These are phyloP conservation scores for Macrosoma leucophasiata DNA, from an alignment of 2,888 invertebrate genomes.

Conservation along the genomic window DNA sequence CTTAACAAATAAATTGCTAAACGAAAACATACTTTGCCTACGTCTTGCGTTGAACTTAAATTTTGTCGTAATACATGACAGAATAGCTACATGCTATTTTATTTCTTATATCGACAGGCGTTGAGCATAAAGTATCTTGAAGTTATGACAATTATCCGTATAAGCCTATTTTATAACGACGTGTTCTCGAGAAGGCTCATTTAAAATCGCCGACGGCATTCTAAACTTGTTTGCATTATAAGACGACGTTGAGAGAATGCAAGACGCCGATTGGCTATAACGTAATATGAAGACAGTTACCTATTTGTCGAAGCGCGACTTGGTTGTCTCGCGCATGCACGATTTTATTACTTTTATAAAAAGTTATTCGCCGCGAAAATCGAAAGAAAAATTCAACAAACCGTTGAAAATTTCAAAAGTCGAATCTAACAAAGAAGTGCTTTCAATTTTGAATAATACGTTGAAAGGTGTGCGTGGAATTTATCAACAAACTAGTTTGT, in stretches of 20 bases:
- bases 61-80: constrained; percentile 22
- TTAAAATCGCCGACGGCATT: constrained; percentile 38
- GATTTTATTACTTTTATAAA: constrained; percentile 23
- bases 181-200: constrained; percentile 33
- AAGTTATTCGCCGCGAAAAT: constrained; percentile 20
- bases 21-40: constrained; percentile 27
- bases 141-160: constrained; percentile 28
- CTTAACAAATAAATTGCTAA: constrained; percentile 25
- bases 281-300: constrained; percentile 36
- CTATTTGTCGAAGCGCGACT: constrained; percentile 31
- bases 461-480: no score
- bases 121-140: constrained; percentile 23
- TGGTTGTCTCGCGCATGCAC: constrained; percentile 41
- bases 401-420: not conserved
- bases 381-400: constrained; percentile 19
- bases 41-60: constrained; percentile 24
- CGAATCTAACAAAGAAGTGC: constrained; percentile 5
- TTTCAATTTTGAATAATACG: constrained; percentile 12
- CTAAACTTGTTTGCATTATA: constrained; percentile 49
- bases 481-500: constrained; percentile 7
- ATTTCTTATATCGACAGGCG: constrained; percentile 2
- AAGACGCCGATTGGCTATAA: constrained; percentile 43
- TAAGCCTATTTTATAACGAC: constrained; percentile 40
- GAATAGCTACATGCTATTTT: constrained; percentile 14
- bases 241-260: constrained; percentile 54